phyloP scores from a whole-genome alignment of 2,113 vertebrate species.

The Limanda limanda region DNA sequence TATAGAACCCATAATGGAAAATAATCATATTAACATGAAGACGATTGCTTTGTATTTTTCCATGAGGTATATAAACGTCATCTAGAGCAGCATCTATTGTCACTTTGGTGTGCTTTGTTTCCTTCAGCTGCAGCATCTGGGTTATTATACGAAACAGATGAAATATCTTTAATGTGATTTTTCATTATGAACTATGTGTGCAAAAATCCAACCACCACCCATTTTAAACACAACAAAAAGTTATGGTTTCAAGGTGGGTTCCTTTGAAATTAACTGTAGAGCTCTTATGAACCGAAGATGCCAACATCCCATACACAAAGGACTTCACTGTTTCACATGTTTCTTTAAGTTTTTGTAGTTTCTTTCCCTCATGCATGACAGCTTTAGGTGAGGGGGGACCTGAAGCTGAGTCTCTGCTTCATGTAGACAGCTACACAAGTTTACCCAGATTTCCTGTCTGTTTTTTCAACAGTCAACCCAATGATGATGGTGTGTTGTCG shows the following conservation, averaged over 20 bases:
- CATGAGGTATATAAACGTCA: constrained; percentile 23
- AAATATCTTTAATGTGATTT: constrained; percentile 62
- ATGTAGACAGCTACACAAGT: neutral
- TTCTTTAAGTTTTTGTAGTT: neutral
- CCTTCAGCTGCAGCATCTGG: constrained; percentile 55
- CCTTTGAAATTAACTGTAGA: constrained; percentile 27
- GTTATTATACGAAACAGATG: constrained; percentile 67
- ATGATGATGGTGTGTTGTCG: neutral
- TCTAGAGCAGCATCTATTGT: constrained; percentile 8
- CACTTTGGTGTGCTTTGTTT: constrained; percentile 23
- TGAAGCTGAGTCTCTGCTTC: constrained; percentile 16
- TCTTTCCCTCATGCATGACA: neutral
- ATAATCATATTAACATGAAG: constrained; percentile 52
- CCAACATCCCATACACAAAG: neutral
- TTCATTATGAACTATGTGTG: constrained; percentile 32
- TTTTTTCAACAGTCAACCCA: too few relatives aligned
- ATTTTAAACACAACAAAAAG: constrained; percentile 8
- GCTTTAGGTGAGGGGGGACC: neutral
- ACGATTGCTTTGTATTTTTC: constrained; percentile 42
- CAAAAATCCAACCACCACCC: constrained; percentile 33
- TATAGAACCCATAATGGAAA: constrained; percentile 31
- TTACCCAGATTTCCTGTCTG: neutral
- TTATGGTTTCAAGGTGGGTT: constrained; percentile 4
- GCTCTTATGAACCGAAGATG: neutral
- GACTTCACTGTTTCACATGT: neutral